Evolutionary conservation across 1,140 invertebrate species (phyloP), one percentile per base, ranked within the genome.

Genomic region (Phocides pigmalion): DNA sequence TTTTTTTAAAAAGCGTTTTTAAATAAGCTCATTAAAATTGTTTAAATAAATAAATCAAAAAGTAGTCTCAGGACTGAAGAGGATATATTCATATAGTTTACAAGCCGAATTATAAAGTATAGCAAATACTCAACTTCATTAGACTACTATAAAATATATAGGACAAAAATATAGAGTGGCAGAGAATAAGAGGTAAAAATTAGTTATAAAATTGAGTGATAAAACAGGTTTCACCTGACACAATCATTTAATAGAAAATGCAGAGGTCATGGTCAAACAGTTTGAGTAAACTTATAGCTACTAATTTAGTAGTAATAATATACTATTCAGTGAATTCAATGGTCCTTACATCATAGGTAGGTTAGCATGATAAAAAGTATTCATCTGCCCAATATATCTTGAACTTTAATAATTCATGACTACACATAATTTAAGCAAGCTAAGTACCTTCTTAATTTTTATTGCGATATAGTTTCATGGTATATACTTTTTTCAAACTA

Each of bases 181-280:
- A 3, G 9, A 28, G 9, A 8, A 28, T 28, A 4, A 28, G 5
- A 28, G 25, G 5, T 28, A 28, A 28, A 8, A 28, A 28, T 28
- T 8, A 20, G 15, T 47, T 17, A 44, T 64, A 70, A 19, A 66
- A 5, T 58, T 47, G 4, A 22, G 19, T 8, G 11, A 59, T n/a
- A 12, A 46, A 59, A 59, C 56, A 35, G 56, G 56, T 59, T 59
- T 35, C 42, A 28, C 54, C 11, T 44, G 16, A 8, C 0, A 41
- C 22, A 28, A 32, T 16, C 19, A 59, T 59, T 59, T 58, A 41
- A 59, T 32, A 59, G 41, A 50, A 56, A 59, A 59, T 46, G 42
- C 47, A 46, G 20, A 25, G 54, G 41, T 47, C 56, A 59, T 19
- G 56, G 56, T 59, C 56, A 59, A n/a, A n/a, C 42, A 47, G 15